Percentiles rank a stretch among this genome's conserved stretches.
Conservation (phyloP, 2,113 vertebrate species). For the Catharus minimus region DNA sequence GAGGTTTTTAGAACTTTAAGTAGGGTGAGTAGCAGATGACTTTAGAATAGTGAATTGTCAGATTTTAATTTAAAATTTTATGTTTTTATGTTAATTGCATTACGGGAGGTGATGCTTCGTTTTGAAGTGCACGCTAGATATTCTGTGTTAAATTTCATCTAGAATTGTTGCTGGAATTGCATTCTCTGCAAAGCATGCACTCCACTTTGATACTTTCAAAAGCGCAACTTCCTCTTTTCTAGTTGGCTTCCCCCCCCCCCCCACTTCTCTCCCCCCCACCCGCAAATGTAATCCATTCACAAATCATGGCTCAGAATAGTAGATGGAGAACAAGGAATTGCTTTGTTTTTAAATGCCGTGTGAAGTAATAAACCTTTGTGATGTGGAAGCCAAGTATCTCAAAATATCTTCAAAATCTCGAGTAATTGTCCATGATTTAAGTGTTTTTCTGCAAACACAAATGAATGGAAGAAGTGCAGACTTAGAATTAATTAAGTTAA, state of each 20-base stretch:
- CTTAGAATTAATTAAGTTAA: background rate
- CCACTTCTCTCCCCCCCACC: accelerated
- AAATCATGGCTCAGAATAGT: background rate
- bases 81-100: background rate
- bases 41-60: background rate
- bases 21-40: background rate
- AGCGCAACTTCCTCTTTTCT: constrained; percentile 34
- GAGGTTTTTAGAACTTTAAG: background rate
- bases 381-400: background rate
- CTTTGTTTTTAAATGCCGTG: constrained; percentile 34
- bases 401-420: background rate
- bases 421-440: background rate
- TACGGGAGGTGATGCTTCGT: background rate
- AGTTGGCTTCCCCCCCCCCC: background rate
- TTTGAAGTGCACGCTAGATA: background rate
- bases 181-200: background rate
- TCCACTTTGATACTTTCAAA: constrained; percentile 1
- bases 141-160: background rate
- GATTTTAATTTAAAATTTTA: background rate
- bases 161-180: background rate
- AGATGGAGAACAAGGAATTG: constrained; percentile 20
- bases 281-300: constrained; percentile 14
- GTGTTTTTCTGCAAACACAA: background rate
- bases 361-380: background rate
- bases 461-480: background rate